Evolutionary conservation across 2,113 vertebrate species (phyloP), one percentile per base, ranked within the genome.

Genomic region (Candoia aspera): DNA sequence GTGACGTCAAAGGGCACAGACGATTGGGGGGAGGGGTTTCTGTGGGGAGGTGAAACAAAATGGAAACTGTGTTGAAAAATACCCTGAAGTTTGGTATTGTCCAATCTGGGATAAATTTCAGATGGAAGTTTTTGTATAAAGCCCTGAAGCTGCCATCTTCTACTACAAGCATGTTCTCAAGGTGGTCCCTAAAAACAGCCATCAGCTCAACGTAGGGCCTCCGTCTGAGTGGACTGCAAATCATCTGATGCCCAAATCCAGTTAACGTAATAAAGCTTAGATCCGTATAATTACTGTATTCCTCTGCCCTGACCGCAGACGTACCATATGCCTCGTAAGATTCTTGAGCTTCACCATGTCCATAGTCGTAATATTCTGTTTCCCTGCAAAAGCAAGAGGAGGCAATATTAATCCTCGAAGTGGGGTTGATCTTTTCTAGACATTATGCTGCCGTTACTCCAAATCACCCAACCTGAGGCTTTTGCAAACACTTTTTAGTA

Each of bases 331-430:
- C 96, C 96, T 99, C 98, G 60, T 99, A 99, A 49, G 98, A 97
- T 73, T 99, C 99, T 95, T 98, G 98, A 89, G 98, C 98, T 92
- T 99, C 99, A 92, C 99, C 99, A 6, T 99, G 99, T 95, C 99
- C 99, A 68, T 99, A 99, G 96, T 99, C 99, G 95, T 99, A 99
- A 97, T 99, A 99, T 96, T 99, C 99, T 88, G 99, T 99, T 54
- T 99, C 99, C 93, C 99, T 99, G 97, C 23, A 96, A 95, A 92
- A 92, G 84, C 73, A 97, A 96, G 94, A 93, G 0, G 88, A 12
- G 89, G 17, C 12, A 26, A 91, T 85, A 95, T 24, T 6, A 90
- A 42, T 26, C 29, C 90, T 64, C 57, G 84, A 24, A 23, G 10
- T 13, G 21, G 12, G 17, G 15, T 12, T 21, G 3, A 21, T 53